Evolutionary conservation across 2,797 vertebrate genomes (phyloP), one percentile per base, ranked within the genome.

Genomic region (Steatocranus sp.): DNA sequence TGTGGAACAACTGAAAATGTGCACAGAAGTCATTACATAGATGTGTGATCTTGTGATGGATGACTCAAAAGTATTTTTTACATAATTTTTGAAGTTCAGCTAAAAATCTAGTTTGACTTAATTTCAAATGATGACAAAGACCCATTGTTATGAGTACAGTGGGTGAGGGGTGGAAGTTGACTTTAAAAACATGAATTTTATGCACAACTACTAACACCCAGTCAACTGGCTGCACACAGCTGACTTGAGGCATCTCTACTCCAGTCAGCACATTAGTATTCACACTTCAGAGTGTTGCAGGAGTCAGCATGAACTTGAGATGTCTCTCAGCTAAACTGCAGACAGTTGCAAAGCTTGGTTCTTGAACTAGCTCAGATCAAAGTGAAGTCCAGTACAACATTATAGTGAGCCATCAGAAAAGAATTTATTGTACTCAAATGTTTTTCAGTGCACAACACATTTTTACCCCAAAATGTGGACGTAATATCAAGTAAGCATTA

Each of bases 261-360:
- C 23, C 34, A 51, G 56, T 81, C 73, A 63, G 76, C 87, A 83
- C 30, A 68, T 75, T 17, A 36, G 53, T 34, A 75, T 83, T 79
- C 70, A 76, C 87, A 88, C 84, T 53, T 83, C 53, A 48, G 17
- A 27, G 32, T 75, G 76, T 79, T 74, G 80, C 18, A 68, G 11
- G 58, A 81, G 78, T 83, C 63, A 53, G 82, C 58, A 30, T 50
- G 49, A 90, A 86, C 20, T 58, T 41, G 46, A 86, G 83, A 88
- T 4, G 54, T 54, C 76, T 66, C 77, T 79, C 78, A 43, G 27
- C 58, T 74, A 12, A 73, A 73, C 41, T 32, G 43, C 41, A 73
- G 25, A 73, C 43, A 30, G 25, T 74, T 83, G 34, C 20, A 1
- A 43, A 43, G 8, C 46, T 50, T 20, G 61, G 51, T 18, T 5